Evolutionary conservation across 1,140 invertebrate species (phyloP), one percentile per base, ranked within the genome.

Genomic region (Andrena cerasifolii): DNA sequence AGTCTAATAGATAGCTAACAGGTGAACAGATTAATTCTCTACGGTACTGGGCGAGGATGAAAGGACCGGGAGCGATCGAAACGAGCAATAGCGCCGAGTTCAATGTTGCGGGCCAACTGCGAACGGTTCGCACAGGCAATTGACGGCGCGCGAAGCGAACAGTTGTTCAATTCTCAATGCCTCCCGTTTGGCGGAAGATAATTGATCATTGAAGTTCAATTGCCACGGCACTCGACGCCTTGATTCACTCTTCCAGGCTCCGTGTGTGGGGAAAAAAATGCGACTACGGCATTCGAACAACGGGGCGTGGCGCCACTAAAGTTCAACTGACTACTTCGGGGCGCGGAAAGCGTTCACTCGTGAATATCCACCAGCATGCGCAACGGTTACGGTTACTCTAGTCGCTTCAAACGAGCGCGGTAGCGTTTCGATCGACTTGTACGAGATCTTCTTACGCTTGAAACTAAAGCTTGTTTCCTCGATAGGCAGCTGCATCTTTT

Each of bases 1-100:
- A 58, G 12, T 67, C 62, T 73, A 73, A 31, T 7, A 10, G 8
- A 45, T 7, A 36, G 24, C 47, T 65, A 31, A 24, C 26, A 26
- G 16, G 16, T n/a, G 43, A 28, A 47, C n/a, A 5, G 16, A 45
- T 67, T 45, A 36, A 45, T 67, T 10, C 2, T 51, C n/a, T 47
- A 58, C 31, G 31, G 40, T 76, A 76, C 53, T 0, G 36, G 72
- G 18, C n/a, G 10, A 26, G 16, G 16, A 6, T 6, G 0, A 40
- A 51, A 0, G 28, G 68, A 18, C 26, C 12, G 24, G 7, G 14
- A 2, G 3, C 18, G 33, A 12, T 62, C 58, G 8, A 28, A 28
- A 31, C 31, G 26, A 6, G 36, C 36, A 6, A 21, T 2, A 18
- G 40, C 36, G 26, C 18, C 40, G 24, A 24, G 24, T 12, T 21